These are phyloP conservation scores for Tinea pellionella DNA, from an alignment of 2,888 invertebrate genomes.

Conservation along the genomic window DNA sequence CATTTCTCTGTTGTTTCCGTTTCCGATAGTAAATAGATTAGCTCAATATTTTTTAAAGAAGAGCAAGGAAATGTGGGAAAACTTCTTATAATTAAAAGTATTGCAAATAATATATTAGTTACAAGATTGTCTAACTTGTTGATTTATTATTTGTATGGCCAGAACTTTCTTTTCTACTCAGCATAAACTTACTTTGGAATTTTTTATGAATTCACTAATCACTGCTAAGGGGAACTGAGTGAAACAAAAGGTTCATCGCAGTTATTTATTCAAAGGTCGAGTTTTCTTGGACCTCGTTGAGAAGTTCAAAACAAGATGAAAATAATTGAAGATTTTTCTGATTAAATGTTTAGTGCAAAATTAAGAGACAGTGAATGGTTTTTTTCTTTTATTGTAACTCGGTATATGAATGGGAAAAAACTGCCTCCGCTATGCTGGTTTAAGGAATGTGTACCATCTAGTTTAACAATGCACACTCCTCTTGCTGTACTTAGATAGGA, in stretches of 20 bases:
- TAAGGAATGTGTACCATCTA: too few relatives aligned
- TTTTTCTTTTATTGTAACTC: too few relatives aligned
- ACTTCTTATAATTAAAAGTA: too few relatives aligned
- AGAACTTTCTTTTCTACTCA: neutral
- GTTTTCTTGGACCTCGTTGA: constrained; percentile 24
- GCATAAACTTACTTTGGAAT: constrained; percentile 15
- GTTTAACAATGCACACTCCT: too few relatives aligned
- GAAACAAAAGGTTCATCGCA: constrained; percentile 35
- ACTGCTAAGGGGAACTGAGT: constrained; percentile 29
- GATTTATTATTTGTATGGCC: constrained; percentile 3
- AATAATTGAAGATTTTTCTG: constrained; percentile 12
- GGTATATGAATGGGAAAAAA: too few relatives aligned
- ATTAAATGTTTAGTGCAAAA: neutral
- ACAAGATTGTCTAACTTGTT: constrained; percentile 1
- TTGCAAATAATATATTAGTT: neutral
- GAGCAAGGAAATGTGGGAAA: too few relatives aligned
- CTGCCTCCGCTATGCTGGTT: too few relatives aligned
- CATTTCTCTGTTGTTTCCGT: too few relatives aligned
- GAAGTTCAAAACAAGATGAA: constrained; percentile 7
- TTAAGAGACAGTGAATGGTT: neutral
- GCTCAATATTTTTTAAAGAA: too few relatives aligned
- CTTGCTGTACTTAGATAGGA: too few relatives aligned
- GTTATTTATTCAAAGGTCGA: constrained; percentile 38
- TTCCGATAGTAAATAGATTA: too few relatives aligned
- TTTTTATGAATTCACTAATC: constrained; percentile 35